Base-by-base conservation (phyloP, 2,113 vertebrate genomes). In the Beaufortia kweichowensis region DNA sequence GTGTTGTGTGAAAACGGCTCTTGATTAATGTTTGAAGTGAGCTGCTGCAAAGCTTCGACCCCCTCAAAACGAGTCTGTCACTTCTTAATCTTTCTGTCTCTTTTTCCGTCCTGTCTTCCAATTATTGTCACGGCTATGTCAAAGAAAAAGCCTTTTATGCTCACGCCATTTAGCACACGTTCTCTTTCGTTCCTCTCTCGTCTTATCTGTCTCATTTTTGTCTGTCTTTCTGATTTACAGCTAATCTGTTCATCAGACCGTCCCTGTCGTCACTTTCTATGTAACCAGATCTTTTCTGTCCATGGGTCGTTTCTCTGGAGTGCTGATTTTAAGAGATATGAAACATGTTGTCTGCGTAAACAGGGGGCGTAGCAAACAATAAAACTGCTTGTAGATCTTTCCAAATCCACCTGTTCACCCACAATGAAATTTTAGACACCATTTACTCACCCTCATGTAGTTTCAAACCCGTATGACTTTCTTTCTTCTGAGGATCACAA, bases 1-100 rank as follows among this genome's bases (percentile, higher is more conserved):
- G 48, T 69, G 29, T 55, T 69, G 66, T 69, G 48, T 55, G 19
- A 59, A 65, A 76, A 59, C 19, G 6, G 28, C 53, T 77, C 75
- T 77, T 59, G 75, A 76, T 76, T 77, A 59, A 77, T 77, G 63
- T 67, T 64, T 76, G 74, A 56, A 76, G 62, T 33, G 5, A 12
- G 61, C 31, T 31, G 29, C 17, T 23, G 48, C 15, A 46, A 46
- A 64, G 74, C 74, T 77, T 31, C 28, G 62, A 46, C 63, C 75
- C 29, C 35, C 41, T 77, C 24, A 67, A 28, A 77, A 55, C 33
- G 6, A 57, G 21, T 21, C 63, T 68, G 33, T 39, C 48, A 69
- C 26, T 56, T 77, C 62, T 67, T 67, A 67, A 67, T 77, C 75
- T 67, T 28, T 31, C 48, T 19, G 1, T 48, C 26, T 59, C n/a